A percentile compares a stretch with the other conserved stretches of the same genome.
phyloP scores from a whole-genome alignment of 2,797 vertebrate species.

The Meriones psammophilus region DNA sequence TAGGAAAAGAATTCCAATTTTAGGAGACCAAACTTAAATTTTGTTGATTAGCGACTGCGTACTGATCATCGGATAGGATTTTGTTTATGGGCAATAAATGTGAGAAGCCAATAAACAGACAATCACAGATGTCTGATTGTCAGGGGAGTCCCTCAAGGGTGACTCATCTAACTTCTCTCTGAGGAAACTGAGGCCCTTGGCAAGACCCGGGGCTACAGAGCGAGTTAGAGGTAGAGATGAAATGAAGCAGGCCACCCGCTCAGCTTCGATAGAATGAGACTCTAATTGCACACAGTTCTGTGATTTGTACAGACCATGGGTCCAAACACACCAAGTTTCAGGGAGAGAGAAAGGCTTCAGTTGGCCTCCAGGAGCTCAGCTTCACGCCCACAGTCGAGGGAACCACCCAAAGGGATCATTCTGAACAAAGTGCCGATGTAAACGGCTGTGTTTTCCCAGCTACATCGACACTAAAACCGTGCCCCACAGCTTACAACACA shows the following conservation, averaged over 20 bases:
- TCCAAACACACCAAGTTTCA: rapidly evolving
- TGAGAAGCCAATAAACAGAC: not conserved
- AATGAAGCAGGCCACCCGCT: too few relatives aligned
- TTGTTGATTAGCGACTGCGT: not conserved
- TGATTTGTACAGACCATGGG: not conserved
- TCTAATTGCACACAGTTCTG: rapidly evolving
- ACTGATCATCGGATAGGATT: not conserved
- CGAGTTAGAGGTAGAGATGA: not conserved
- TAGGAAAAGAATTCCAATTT: not conserved
- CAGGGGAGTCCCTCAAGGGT: not conserved
- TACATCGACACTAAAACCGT: not conserved
- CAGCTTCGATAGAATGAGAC: not conserved
- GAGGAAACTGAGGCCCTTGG: not conserved
- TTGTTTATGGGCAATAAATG: not conserved
- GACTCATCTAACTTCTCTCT: not conserved
- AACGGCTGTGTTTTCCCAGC: constrained; percentile 24
- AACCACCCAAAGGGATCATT: not conserved
- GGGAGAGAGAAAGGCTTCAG: not conserved
- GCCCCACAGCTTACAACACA: not conserved
- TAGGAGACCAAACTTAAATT: constrained; percentile 10
- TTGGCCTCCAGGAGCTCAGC: not conserved
- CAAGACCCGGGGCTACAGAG: not conserved
- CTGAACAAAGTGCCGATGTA: not conserved
- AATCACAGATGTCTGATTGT: not conserved
- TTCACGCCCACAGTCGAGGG: too few relatives aligned